Conservation (phyloP, 2,888 invertebrate genomes). For the Sinopyrophorus schimmeli region DNA sequence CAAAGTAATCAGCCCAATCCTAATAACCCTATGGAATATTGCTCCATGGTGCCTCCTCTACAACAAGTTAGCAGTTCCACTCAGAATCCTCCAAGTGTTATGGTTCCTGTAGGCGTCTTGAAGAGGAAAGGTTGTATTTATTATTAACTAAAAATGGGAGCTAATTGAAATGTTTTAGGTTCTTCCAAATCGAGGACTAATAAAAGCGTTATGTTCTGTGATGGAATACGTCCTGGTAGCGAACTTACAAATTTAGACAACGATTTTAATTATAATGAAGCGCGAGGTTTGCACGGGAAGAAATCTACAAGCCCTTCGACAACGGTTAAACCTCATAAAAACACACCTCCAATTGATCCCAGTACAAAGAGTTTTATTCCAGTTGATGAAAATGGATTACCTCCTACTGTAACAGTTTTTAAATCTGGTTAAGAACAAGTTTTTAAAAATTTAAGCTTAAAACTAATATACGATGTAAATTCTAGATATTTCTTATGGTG, state of each 20-base stretch:
- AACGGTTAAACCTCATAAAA: slow-evolving; percentile 35
- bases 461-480: slow-evolving; percentile 18
- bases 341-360: slow-evolving; percentile 56
- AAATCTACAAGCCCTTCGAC: slow-evolving; percentile 18
- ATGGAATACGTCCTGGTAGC: slow-evolving; percentile 86
- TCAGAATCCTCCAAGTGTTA: slow-evolving; percentile 69
- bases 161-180: slow-evolving; percentile 47
- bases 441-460: neutral
- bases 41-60: slow-evolving; percentile 78
- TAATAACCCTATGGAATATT: slow-evolving; percentile 86
- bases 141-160: too few species aligned
- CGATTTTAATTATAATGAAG: slow-evolving; percentile 54
- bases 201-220: slow-evolving; percentile 85
- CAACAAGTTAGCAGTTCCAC: slow-evolving; percentile 66
- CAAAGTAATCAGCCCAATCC: slow-evolving; percentile 69
- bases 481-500: slow-evolving; percentile 60
- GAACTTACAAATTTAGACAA: slow-evolving; percentile 80
- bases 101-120: slow-evolving; percentile 83
- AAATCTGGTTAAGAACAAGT: slow-evolving; percentile 55
- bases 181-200: slow-evolving; percentile 60
- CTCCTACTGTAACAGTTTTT: slow-evolving; percentile 60
- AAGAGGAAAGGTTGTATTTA: slow-evolving; percentile 71
- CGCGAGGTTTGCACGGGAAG: slow-evolving; percentile 30
- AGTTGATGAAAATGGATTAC: slow-evolving; percentile 57
- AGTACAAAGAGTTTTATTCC: slow-evolving; percentile 62